Evolutionary conservation across 1,140 invertebrate genomes (phyloP), one percentile per base, ranked within the genome.

Genomic region (Brachionus calyciflorus): DNA sequence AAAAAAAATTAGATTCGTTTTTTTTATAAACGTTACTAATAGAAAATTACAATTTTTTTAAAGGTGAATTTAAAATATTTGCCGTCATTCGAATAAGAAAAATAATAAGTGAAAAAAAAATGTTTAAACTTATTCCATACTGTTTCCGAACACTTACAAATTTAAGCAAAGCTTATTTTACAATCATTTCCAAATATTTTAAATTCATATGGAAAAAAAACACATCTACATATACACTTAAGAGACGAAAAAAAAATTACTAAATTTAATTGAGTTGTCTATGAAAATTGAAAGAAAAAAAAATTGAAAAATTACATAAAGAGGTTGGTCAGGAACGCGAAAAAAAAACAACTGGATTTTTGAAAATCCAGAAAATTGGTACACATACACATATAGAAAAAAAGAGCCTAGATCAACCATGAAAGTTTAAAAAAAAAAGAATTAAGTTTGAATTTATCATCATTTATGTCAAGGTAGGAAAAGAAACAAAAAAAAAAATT

Each of bases 191-290:
- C 55, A 60, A 60, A 60, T 30, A 60, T 60, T 33, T 60, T 60
- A 60, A 60, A 60, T 60, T 30, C 55, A 33, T 33, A 21, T 55
- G 51, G 51, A 55, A 55, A 7, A 1, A 26, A 55, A 26, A 55
- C n/a, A n/a, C n/a, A n/a, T n/a, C n/a, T n/a, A 37, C 33, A 37
- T 37, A 9, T 37, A 37, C 33, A 37, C 33, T 3, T 9, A 37
- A 37, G 33, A 37, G 9, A 37, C 33, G 33, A 37, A 37, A 60
- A 60, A 57, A 60, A 60, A 60, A n/a, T 37, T 60, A 60, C 55
- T 60, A 60, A 60, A 60, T 60, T 60, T 60, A 60, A 60, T 65
- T 65, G 60, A 65, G 60, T 65, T 65, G 60, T 65, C 60, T 65
- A 65, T 60, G 26, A 65, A 65, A 28, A 28, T 65, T 4, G 9